Conservation (phyloP, 2,888 invertebrate genomes). For the Parelbella ahira region DNA sequence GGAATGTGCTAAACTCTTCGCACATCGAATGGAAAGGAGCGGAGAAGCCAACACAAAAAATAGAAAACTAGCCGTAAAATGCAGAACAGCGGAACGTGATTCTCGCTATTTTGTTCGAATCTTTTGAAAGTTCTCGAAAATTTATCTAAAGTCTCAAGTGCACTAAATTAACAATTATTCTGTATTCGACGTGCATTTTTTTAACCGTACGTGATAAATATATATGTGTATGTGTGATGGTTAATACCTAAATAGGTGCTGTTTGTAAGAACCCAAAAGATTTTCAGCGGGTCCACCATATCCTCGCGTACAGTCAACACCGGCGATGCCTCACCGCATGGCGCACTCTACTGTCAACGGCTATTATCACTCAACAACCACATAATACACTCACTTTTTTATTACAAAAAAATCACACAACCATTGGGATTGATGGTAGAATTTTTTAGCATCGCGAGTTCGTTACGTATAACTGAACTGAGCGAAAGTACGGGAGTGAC, state of each 20-base stretch:
- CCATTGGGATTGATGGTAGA: conserved; percentile 25
- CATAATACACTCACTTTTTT: conserved; percentile 29
- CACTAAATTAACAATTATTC: no score
- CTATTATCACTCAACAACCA: conserved; percentile 30
- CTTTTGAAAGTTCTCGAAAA: no score
- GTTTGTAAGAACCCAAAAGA: conserved; percentile 92
- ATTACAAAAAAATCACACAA: conserved; percentile 24
- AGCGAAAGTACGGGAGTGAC: conserved; percentile 28
- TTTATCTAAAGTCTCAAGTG: no score
- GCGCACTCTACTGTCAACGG: conserved; percentile 51
- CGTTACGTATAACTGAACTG: conserved; percentile 40
- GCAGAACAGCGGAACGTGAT: no score
- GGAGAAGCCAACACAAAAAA: no score
- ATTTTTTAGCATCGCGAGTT: conserved; percentile 31
- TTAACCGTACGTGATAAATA: no score
- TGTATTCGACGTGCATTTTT: no score
- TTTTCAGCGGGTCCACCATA: conserved; percentile 91
- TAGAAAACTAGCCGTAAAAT: no score
- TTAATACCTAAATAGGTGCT: conserved; percentile 88
- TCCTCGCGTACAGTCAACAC: conserved; percentile 62
- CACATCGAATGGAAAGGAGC: no score
- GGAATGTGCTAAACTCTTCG: no score
- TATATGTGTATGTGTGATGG: no score
- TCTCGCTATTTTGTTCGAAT: no score
- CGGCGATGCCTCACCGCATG: conserved; percentile 70